Base-by-base conservation (phyloP, 2,888 invertebrate species). In the Trachelus stipa region DNA sequence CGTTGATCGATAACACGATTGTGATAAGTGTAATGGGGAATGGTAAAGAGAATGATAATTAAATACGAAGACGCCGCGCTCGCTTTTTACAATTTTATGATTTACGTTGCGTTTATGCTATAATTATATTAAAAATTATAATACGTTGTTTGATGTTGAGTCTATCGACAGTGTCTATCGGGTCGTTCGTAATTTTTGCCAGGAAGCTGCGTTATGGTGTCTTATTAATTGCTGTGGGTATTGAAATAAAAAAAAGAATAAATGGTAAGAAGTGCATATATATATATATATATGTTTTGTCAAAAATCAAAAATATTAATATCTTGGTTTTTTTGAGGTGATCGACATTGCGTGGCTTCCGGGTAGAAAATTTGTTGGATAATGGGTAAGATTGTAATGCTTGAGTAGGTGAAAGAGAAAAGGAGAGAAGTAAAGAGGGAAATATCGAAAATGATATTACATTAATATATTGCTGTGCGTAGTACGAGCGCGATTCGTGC, bases 1-100 rank as follows among this genome's bases (percentile, higher is more conserved):
- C 82, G 83, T 83, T 81, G 77, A 79, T 79, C 56, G 56, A 23
- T 56, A 9, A 23, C 9, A 6, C 56, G 23, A 56, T 56, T 56
- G 56, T 23, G 56, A 56, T 23, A 56, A 56, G 56, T 23, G 23
- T 23, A 40, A 9, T 15, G 23, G 6, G 23, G 40, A 40, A 40
- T 23, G 40, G 23, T 0, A 15, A 23, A 15, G 23, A 40, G 23
- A 56, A 56, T 6, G 0, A 40, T 56, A 15, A 56, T 56, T 56
- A 56, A 23, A 23, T 56, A 23, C 23, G 9, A 56, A 56, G 56
- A 2, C 23, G 56, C 15, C 56, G 23, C 23, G 23, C 23, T 56
- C 23, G 56, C 9, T 15, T 23, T 23, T 15, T 23, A 23, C 23
- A 56, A 23, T 23, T 23, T 23, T 40, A 23, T 40, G 1, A 2